These are phyloP conservation scores for Microctonus hyperodae DNA, from an alignment of 2,888 invertebrate genomes.

Conservation along the genomic window DNA sequence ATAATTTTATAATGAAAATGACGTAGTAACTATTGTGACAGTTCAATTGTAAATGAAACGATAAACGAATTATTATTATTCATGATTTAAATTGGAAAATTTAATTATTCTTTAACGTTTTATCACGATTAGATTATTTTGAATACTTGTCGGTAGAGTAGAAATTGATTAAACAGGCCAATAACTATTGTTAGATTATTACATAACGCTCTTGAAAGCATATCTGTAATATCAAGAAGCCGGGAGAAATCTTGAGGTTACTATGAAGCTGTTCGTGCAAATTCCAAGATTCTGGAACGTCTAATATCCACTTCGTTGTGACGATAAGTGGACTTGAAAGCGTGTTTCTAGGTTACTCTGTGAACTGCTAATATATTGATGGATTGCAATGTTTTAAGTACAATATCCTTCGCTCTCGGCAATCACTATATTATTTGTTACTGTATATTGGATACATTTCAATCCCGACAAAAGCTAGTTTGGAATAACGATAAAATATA, in stretches of 20 bases:
- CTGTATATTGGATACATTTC: background rate
- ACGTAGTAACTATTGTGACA: background rate
- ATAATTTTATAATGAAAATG: background rate
- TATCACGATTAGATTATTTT: background rate
- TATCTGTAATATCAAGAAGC: background rate
- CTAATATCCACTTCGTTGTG: constrained; percentile 25
- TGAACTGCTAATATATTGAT: background rate
- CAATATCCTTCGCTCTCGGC: background rate
- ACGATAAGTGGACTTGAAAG: constrained; percentile 3
- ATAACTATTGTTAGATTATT: background rate
- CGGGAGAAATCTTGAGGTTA: background rate
- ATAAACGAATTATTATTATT: background rate
- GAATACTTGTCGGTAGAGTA: background rate
- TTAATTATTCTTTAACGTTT: background rate
- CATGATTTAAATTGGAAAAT: too few relatives aligned
- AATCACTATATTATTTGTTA: background rate
- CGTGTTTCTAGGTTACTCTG: constrained; percentile 30
- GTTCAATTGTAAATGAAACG: background rate
- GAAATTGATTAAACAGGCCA: background rate
- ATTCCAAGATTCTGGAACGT: constrained; percentile 25
- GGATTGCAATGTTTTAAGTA: background rate
- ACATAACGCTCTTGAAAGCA: constrained; percentile 5
- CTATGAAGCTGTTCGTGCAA: background rate
- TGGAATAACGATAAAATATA: background rate
- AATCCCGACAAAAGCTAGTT: background rate